phyloP scores from a whole-genome alignment of 2,888 invertebrate species.

The Athrips mouffetella region DNA sequence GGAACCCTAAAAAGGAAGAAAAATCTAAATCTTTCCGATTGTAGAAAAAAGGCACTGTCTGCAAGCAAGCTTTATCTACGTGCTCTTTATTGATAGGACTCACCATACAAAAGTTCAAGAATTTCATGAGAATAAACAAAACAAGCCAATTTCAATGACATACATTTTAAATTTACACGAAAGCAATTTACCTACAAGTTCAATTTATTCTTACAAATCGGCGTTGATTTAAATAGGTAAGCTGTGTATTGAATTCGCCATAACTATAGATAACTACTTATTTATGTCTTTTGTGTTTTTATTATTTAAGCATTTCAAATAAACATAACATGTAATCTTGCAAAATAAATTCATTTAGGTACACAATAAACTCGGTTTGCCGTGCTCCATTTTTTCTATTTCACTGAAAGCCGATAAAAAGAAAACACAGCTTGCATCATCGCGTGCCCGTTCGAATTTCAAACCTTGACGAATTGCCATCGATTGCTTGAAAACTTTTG shows the following conservation, averaged over 20 bases:
- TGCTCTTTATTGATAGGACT: too few species aligned
- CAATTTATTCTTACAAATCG: constrained; percentile 47
- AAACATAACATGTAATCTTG: neutral
- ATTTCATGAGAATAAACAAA: neutral
- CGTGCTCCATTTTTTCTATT: neutral
- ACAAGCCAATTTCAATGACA: neutral
- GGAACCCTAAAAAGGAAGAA: too few species aligned
- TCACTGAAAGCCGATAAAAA: constrained; percentile 17
- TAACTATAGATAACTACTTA: too few species aligned
- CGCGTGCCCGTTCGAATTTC: constrained; percentile 47
- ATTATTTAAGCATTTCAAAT: too few species aligned
- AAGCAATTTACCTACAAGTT: too few species aligned
- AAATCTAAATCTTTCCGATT: too few species aligned
- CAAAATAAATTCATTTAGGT: neutral
- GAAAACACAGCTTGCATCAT: constrained; percentile 36
- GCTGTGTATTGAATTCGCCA: constrained; percentile 43
- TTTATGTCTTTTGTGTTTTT: constrained; percentile 21
- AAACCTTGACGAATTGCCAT: constrained; percentile 53
- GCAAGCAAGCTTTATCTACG: too few species aligned
- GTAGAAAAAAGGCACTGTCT: too few species aligned
- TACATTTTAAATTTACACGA: too few species aligned
- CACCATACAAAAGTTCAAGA: constrained; percentile 16
- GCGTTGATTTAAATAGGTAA: constrained; percentile 36
- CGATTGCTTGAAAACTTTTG: constrained; percentile 39
- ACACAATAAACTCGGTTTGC: neutral